Conservation (phyloP, 2,797 vertebrate species). For the Gymnothorax javanicus region DNA sequence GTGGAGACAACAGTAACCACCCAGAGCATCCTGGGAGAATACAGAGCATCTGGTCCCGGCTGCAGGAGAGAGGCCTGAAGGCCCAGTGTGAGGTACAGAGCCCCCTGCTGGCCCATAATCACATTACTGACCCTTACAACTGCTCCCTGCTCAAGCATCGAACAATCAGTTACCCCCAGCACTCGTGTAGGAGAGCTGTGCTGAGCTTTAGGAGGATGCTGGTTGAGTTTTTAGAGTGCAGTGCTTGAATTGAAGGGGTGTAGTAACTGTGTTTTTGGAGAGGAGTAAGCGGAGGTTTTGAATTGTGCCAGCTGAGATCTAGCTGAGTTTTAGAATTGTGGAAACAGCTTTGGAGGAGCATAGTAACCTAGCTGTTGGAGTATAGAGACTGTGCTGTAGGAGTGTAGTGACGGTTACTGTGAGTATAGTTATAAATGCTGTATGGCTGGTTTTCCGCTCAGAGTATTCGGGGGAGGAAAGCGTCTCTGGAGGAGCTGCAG, state of each 20-base stretch:
- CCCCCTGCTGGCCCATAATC: background rate
- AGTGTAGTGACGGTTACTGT: background rate
- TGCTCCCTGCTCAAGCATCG: too few relatives aligned
- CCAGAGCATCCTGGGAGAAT: slow-evolving; percentile 95
- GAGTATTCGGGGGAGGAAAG: slow-evolving; percentile 92
- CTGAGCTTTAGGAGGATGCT: too few relatives aligned
- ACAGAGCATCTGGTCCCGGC: slow-evolving; percentile 96
- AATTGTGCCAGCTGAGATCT: too few relatives aligned
- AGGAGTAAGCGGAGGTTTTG: too few relatives aligned
- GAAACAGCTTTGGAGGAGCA: too few relatives aligned
- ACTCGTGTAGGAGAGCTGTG: too few relatives aligned
- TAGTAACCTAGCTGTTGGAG: background rate
- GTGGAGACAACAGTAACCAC: slow-evolving; percentile 94
- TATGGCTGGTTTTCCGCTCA: slow-evolving; percentile 50
- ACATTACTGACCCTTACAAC: background rate
- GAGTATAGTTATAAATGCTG: background rate
- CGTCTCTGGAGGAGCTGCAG: slow-evolving; percentile 93
- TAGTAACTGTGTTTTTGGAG: too few relatives aligned
- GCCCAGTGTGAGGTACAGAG: slow-evolving; percentile 86
- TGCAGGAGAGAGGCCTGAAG: slow-evolving; percentile 90
- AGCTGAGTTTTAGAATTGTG: too few relatives aligned
- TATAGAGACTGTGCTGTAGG: background rate
- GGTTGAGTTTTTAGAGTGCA: too few relatives aligned
- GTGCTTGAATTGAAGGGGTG: too few relatives aligned
- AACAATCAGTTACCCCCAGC: background rate